Evolutionary conservation across 2,888 invertebrate species (phyloP).

Genomic region (Diarsia rubi): DNA sequence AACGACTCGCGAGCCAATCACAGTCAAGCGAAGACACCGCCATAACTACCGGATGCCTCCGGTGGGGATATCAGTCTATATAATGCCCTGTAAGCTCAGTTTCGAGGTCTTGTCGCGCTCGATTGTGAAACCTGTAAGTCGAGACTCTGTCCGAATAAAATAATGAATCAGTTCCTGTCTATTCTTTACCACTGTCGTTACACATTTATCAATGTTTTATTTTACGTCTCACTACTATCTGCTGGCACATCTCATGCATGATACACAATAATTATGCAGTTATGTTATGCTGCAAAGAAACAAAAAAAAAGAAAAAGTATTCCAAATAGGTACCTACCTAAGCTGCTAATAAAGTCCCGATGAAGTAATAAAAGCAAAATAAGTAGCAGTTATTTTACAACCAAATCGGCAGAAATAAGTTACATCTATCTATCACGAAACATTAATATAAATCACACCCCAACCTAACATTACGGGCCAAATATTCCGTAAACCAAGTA

Average conservation of each 20-base stretch:
- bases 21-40: too few species aligned
- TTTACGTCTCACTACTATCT: not conserved
- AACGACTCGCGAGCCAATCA: too few species aligned
- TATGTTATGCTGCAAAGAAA: not conserved
- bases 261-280: not conserved
- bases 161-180: too few species aligned
- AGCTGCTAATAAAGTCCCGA: not conserved
- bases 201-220: too few species aligned
- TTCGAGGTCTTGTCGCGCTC: too few species aligned
- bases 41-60: too few species aligned
- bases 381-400: not conserved
- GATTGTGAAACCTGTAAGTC: too few species aligned
- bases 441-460: constrained; percentile 45
- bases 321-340: not conserved
- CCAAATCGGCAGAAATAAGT: constrained; percentile 25
- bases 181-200: too few species aligned
- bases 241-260: not conserved
- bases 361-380: constrained; percentile 20
- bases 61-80: too few species aligned
- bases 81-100: too few species aligned
- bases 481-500: constrained; percentile 40
- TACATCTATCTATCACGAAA: constrained; percentile 38
- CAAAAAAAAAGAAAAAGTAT: not conserved
- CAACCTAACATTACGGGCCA: constrained; percentile 35
- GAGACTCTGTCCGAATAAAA: too few species aligned